These are phyloP conservation scores for Actinemys pallida DNA, from an alignment of 2,113 vertebrate genomes.

Conservation along the genomic window DNA sequence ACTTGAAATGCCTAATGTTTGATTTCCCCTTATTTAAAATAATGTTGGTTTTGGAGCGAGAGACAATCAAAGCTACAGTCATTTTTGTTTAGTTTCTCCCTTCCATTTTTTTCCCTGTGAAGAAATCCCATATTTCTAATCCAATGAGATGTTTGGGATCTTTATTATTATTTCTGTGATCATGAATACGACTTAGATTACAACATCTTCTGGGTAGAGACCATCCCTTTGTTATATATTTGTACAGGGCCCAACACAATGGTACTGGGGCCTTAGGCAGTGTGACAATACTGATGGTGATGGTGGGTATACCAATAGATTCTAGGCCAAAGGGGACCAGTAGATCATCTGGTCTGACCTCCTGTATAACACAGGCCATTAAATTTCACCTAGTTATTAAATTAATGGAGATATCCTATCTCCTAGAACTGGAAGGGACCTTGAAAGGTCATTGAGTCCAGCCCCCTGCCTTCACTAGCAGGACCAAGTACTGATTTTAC, in stretches of 20 bases:
- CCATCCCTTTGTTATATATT: background rate
- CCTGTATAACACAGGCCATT: background rate
- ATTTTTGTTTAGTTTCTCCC: constrained; percentile 66
- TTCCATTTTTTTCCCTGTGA: constrained; percentile 28
- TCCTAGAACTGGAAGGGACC: too few relatives aligned
- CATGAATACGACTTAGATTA: background rate
- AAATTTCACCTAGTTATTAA: rapidly evolving
- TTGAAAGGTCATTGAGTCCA: too few relatives aligned
- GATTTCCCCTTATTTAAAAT: constrained; percentile 58
- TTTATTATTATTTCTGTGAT: background rate
- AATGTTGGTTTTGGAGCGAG: constrained; percentile 74
- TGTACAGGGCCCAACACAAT: background rate
- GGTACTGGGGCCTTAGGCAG: background rate
- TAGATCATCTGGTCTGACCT: background rate
- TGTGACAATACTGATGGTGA: background rate
- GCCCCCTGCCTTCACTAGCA: too few relatives aligned
- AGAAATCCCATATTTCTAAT: constrained; percentile 9
- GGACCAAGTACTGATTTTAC: too few relatives aligned
- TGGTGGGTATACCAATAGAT: background rate
- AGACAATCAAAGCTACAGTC: constrained; percentile 58
- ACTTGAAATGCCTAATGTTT: constrained; percentile 55
- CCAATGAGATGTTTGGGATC: background rate
- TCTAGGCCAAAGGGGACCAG: background rate
- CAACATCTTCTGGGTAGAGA: background rate
- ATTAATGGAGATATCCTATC: too few relatives aligned